Conservation (phyloP, 2,888 invertebrate species). For the Amblyteles armatorius region DNA sequence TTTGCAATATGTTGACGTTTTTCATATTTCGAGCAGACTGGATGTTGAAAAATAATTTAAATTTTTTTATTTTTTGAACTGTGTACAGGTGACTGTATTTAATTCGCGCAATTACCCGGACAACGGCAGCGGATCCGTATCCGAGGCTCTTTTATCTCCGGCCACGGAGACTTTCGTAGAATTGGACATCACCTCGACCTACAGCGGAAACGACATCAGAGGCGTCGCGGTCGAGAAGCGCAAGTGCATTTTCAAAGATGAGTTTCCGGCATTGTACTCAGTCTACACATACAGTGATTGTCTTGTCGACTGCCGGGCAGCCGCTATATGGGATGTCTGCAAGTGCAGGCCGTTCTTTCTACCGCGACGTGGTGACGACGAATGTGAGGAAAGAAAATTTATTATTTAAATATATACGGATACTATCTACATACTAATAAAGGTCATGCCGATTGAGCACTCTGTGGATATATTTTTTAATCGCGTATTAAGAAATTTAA, state of each 20-base stretch:
- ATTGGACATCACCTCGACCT: constrained; percentile 80
- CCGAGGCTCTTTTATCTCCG: constrained; percentile 84
- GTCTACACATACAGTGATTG: constrained; percentile 88
- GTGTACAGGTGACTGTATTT: constrained; percentile 85
- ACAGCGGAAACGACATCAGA: constrained; percentile 77
- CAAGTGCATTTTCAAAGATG: constrained; percentile 86
- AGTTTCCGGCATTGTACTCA: constrained; percentile 80
- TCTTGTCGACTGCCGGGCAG: constrained; percentile 86
- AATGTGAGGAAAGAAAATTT: constrained; percentile 62
- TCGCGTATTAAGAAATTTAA: no score
- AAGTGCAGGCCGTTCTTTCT: constrained; percentile 87
- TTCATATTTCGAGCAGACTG: no score
- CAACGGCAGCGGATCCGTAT: constrained; percentile 85
- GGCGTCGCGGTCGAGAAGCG: constrained; percentile 82
- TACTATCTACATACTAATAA: no score
- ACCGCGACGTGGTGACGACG: constrained; percentile 79
- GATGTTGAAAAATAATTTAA: background rate
- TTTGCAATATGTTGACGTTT: background rate
- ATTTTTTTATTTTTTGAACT: constrained; percentile 17
- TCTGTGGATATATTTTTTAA: background rate
- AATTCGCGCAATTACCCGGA: constrained; percentile 86
- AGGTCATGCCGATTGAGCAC: no score
- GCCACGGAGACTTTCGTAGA: constrained; percentile 84
- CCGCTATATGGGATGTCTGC: constrained; percentile 86
- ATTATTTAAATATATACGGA: background rate